Percentiles rank a stretch among this genome's conserved stretches.
phyloP scores from a whole-genome alignment of 2,888 invertebrate species.

The Acleris literana region DNA sequence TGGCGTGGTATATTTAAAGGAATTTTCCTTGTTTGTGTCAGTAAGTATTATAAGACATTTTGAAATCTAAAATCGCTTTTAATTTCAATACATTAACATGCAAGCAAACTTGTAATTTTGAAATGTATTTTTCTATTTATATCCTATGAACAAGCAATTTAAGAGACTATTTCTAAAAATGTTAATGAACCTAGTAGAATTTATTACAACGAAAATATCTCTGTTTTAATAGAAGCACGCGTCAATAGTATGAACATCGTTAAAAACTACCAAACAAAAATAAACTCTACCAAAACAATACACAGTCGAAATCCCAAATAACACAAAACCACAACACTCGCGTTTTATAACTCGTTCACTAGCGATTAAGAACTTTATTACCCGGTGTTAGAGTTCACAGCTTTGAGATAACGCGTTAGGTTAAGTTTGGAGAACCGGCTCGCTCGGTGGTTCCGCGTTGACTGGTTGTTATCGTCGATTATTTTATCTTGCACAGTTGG shows the following conservation, averaged over 20 bases:
- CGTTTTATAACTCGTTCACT: not conserved
- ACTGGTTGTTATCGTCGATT: slow-evolving; percentile 23
- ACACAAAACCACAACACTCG: slow-evolving; percentile 6
- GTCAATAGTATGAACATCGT: not conserved
- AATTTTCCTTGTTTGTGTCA: not conserved
- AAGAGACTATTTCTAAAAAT: not conserved
- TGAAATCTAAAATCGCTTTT: not conserved
- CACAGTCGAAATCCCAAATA: slow-evolving; percentile 2
- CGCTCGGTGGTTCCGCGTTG: not conserved
- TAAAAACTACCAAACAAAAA: not conserved
- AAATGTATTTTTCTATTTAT: not conserved
- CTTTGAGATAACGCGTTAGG: not conserved
- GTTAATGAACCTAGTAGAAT: not conserved
- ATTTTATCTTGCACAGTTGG: slow-evolving; percentile 29
- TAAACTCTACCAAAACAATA: not conserved
- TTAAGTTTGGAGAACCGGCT: not conserved
- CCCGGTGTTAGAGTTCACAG: not conserved
- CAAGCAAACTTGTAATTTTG: too few species aligned
- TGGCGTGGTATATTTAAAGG: not conserved
- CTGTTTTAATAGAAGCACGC: not conserved
- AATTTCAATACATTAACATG: not conserved
- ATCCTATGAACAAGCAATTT: not conserved
- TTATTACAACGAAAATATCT: not conserved
- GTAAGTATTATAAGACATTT: not conserved
- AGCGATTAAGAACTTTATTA: slow-evolving; percentile 6